These are phyloP conservation scores for Drosophila seguyi DNA, from an alignment of 1,140 invertebrate species.

Conservation along the genomic window DNA sequence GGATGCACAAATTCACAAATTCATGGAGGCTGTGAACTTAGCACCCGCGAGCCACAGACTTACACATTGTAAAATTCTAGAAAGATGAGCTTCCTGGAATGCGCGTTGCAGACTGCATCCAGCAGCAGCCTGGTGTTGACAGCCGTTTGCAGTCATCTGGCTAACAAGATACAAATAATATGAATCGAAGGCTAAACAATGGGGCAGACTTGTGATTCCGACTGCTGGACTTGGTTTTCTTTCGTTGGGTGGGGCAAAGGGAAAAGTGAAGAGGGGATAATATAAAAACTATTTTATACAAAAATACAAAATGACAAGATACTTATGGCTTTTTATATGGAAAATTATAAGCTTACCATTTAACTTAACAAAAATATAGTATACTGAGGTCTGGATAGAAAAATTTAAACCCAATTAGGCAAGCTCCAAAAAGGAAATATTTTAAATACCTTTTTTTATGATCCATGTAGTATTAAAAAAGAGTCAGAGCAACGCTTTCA, in stretches of 20 bases:
- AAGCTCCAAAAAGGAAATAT: not conserved
- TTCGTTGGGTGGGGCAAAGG: not conserved
- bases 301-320: not conserved
- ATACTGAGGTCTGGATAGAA: not conserved
- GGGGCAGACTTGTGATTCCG: not conserved
- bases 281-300: not conserved
- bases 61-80: slow-evolving; percentile 66
- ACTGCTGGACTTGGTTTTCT: not conserved
- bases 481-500: slow-evolving; percentile 39
- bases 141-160: slow-evolving; percentile 49
- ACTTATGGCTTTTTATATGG: not conserved
- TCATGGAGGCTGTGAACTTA: slow-evolving; percentile 60
- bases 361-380: too few relatives aligned
- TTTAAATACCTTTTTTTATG: not conserved
- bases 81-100: slow-evolving; percentile 69
- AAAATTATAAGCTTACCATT: not conserved
- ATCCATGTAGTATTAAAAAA: not conserved
- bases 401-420: too few relatives aligned
- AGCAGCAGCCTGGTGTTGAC: slow-evolving; percentile 39
- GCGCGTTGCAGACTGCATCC: slow-evolving; percentile 6
- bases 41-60: slow-evolving; percentile 33
- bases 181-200: slow-evolving; percentile 40
- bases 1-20: slow-evolving; percentile 45
- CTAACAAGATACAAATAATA: slow-evolving; percentile 57
- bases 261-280: not conserved